A percentile compares a stretch with the other conserved stretches of the same genome.
Evolutionary conservation across 1,140 invertebrate species (phyloP).

Genomic region (Drosophila orosa): DNA sequence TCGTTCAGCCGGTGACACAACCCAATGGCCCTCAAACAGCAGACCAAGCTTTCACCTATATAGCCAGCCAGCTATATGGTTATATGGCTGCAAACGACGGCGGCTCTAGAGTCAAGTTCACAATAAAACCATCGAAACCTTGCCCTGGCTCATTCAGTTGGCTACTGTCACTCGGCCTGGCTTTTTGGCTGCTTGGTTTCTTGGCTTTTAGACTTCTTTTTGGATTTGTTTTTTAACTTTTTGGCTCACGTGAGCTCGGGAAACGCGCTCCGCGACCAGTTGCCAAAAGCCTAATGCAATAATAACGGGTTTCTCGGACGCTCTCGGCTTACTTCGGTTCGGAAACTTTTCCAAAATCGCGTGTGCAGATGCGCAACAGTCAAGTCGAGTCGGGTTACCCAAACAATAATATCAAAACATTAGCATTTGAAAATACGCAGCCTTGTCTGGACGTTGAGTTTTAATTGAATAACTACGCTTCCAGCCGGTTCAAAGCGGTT

Average conservation of each 20-base stretch:
- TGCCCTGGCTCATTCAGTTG: conserved; percentile 69
- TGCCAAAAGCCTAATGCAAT: conserved; percentile 36
- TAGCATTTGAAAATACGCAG: conserved; percentile 29
- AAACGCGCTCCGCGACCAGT: conserved; percentile 34
- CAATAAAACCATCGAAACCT: conserved; percentile 69
- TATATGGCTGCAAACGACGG: conserved; percentile 24
- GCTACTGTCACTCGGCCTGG: conserved; percentile 54
- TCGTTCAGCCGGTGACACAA: not conserved
- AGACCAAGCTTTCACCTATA: conserved; percentile 63
- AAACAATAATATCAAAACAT: conserved; percentile 23
- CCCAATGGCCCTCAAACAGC: conserved; percentile 3
- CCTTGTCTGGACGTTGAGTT: conserved; percentile 46
- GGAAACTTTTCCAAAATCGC: conserved; percentile 27
- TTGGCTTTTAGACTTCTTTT: conserved; percentile 21
- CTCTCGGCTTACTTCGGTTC: conserved; percentile 15
- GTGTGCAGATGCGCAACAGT: conserved; percentile 28
- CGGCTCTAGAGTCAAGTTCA: conserved; percentile 65
- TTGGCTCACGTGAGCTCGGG: conserved; percentile 50
- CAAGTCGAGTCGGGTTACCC: not conserved
- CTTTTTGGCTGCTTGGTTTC: conserved; percentile 20
- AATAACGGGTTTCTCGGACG: conserved; percentile 65
- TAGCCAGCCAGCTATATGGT: conserved; percentile 14
- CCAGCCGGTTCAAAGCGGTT: conserved; percentile 58
- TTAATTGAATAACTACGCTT: conserved; percentile 35
- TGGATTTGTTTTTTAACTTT: not conserved